Evolutionary conservation across 1,140 invertebrate species (phyloP).

Genomic region (Sminthurinus signatus): DNA sequence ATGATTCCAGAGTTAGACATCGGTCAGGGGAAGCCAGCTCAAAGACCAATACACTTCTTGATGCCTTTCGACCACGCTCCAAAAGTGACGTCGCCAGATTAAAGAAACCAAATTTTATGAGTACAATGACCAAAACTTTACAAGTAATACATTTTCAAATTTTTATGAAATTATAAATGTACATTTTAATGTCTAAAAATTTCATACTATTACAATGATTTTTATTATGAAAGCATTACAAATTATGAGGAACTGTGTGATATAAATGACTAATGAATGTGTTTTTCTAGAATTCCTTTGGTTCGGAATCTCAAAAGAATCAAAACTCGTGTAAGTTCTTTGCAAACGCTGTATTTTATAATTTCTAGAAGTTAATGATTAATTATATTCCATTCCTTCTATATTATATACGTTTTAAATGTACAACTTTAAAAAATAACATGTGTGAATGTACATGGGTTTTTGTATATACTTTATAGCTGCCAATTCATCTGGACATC

Average conservation of each 20-base stretch:
- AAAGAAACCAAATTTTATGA: constrained; percentile 63
- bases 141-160: constrained; percentile 45
- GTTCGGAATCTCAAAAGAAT: constrained; percentile 28
- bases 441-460: too few species aligned
- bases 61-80: constrained; percentile 69
- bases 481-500: constrained; percentile 43
- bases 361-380: too few species aligned
- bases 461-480: too few species aligned
- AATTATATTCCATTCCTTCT: too few species aligned
- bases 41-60: constrained; percentile 64
- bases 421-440: too few species aligned
- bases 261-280: too few species aligned
- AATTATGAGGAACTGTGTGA: too few species aligned
- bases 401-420: too few species aligned
- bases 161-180: not conserved
- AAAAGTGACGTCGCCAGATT: constrained; percentile 65
- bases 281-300: constrained; percentile 45
- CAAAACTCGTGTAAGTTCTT: constrained; percentile 19
- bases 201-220: not conserved
- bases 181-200: not conserved
- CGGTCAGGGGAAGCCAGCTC: constrained; percentile 53
- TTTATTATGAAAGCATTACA: too few species aligned
- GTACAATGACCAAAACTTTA: constrained; percentile 69
- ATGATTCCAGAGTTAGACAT: constrained; percentile 50
- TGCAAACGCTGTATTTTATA: too few species aligned